Conservation (phyloP, 2,113 vertebrate genomes). For the Syngnathoides biaculeatus region DNA sequence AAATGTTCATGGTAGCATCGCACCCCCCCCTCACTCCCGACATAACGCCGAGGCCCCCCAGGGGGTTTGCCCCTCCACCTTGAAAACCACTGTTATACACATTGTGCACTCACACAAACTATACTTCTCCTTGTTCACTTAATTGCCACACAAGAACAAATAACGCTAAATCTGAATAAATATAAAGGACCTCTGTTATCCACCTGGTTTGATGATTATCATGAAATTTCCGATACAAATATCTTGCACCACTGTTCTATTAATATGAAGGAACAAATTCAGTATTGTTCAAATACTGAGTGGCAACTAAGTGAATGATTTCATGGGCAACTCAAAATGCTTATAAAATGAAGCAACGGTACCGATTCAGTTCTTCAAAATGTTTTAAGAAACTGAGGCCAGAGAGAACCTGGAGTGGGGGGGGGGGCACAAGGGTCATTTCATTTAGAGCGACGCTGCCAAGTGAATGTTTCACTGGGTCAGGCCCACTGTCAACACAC, state of each 20-base stretch:
- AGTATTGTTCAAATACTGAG: neutral
- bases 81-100: too few species aligned
- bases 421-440: constrained; percentile 18
- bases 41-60: too few species aligned
- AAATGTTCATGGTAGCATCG: too few species aligned
- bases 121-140: too few species aligned
- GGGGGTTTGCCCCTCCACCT: too few species aligned
- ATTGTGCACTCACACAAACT: too few species aligned
- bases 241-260: neutral
- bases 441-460: constrained; percentile 26
- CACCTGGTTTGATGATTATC: neutral
- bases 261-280: neutral
- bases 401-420: neutral
- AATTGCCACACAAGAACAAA: too few species aligned
- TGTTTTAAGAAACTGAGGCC: constrained; percentile 25
- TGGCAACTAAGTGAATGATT: neutral
- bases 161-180: too few species aligned
- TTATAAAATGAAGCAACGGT: neutral
- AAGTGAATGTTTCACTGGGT: constrained; percentile 33
- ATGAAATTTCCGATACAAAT: neutral
- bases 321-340: neutral
- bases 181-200: neutral
- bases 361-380: constrained; percentile 26
- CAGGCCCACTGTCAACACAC: constrained; percentile 44
- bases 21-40: too few species aligned